Conservation (phyloP, 1,140 invertebrate genomes). For the Plectrocnemia conspersa region DNA sequence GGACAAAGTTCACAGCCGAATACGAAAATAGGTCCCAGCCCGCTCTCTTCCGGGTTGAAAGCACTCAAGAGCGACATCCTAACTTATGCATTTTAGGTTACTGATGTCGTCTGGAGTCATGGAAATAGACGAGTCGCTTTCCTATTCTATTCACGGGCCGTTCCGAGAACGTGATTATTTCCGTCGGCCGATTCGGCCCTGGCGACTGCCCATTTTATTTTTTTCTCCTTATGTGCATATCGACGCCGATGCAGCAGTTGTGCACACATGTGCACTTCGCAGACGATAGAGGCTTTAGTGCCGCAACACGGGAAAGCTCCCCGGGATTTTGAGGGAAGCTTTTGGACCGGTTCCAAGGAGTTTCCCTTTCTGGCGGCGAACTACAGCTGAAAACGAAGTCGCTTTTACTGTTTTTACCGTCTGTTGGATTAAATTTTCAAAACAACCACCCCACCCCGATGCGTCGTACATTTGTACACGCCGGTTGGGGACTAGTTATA, state of each 20-base stretch:
- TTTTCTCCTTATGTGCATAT: not conserved
- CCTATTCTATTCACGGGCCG: no score
- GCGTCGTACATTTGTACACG: not conserved
- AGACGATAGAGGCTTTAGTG: not conserved
- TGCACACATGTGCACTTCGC: not conserved
- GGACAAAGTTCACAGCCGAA: no score
- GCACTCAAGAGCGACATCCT: no score
- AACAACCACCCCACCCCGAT: not conserved
- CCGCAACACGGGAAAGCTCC: not conserved
- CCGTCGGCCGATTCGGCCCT: not conserved
- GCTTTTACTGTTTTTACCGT: constrained; percentile 13
- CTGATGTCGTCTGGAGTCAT: not conserved
- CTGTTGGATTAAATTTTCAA: constrained; percentile 16
- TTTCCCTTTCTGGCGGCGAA: constrained; percentile 2
- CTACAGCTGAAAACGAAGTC: constrained; percentile 9
- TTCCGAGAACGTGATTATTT: no score
- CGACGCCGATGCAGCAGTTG: not conserved
- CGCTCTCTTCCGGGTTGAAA: no score
- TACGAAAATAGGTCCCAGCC: no score
- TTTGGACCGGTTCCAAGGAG: constrained; percentile 13
- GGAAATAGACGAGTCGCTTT: constrained; percentile 1
- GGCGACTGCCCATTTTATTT: not conserved
- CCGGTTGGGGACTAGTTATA: not conserved
- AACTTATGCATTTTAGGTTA: not conserved
- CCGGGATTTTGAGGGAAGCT: not conserved